Conservation (phyloP, 2,113 vertebrate species). For the Arenaria interpres region DNA sequence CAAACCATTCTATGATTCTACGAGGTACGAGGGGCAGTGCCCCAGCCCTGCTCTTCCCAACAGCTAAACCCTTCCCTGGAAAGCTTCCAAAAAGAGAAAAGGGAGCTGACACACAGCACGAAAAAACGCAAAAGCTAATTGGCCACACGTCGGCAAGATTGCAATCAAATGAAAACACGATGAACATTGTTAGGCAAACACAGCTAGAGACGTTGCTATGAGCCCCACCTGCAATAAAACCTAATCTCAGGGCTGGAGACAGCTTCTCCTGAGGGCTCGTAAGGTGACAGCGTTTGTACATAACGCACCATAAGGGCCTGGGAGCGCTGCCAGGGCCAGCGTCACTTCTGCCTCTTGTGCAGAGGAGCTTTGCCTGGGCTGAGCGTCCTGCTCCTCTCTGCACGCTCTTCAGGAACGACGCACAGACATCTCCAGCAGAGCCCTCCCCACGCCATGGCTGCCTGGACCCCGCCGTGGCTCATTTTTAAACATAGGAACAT, state of each 20-base stretch:
- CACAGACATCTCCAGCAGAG: background rate
- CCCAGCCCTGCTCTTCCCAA: background rate
- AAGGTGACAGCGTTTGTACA: background rate
- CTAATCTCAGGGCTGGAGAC: background rate
- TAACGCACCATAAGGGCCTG: background rate
- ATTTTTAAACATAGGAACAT: background rate
- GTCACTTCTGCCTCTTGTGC: background rate
- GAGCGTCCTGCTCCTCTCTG: background rate
- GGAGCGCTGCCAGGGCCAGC: background rate
- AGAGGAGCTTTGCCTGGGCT: background rate
- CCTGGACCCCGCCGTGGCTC: background rate
- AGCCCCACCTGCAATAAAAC: background rate
- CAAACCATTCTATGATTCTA: background rate
- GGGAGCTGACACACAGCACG: background rate
- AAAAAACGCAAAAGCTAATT: background rate
- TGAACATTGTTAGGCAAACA: background rate
- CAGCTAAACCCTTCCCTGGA: background rate
- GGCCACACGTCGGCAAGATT: background rate
- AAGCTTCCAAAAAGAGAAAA: background rate
- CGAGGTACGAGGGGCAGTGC: background rate
- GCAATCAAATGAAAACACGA: background rate
- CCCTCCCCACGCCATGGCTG: accelerated
- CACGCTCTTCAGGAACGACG: background rate
- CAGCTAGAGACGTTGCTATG: background rate
- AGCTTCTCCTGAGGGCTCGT: background rate